A percentile compares a stretch with the other conserved stretches of the same genome.
Conservation (phyloP, 2,888 invertebrate genomes). For the Lasioglossum figueresi region DNA sequence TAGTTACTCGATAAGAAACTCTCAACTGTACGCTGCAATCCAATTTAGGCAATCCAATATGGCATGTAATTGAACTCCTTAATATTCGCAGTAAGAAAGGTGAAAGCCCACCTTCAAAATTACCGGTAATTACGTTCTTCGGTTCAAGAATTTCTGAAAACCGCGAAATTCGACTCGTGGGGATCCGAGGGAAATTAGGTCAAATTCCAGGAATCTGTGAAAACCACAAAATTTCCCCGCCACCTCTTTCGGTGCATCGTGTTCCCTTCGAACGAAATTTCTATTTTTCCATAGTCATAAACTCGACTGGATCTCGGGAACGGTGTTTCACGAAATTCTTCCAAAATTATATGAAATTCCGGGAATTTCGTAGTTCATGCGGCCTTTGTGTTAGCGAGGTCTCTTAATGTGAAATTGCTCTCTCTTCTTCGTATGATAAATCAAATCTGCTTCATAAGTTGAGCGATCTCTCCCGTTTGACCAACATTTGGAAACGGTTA, state of each 20-base stretch:
- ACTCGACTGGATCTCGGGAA: background rate
- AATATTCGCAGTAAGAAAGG: background rate
- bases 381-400: background rate
- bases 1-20: background rate
- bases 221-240: constrained; percentile 10
- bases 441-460: background rate
- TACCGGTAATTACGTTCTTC: constrained; percentile 3
- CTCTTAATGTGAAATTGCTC: background rate
- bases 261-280: constrained; percentile 5
- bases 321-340: background rate
- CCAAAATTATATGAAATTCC: constrained; percentile 13
- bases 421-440: background rate
- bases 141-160: constrained; percentile 1
- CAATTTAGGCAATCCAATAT: background rate
- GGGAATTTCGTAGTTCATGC: background rate
- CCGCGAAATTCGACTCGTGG: constrained; percentile 12
- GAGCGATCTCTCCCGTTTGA: background rate
- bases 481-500: background rate
- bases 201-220: background rate
- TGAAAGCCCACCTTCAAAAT: background rate
- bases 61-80: background rate
- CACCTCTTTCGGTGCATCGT: background rate
- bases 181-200: background rate
- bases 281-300: background rate
- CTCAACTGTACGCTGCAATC: background rate